Evolutionary conservation across 92 coral and sea anemone species (phyloP).

Genomic region (Actinostola sp.): DNA sequence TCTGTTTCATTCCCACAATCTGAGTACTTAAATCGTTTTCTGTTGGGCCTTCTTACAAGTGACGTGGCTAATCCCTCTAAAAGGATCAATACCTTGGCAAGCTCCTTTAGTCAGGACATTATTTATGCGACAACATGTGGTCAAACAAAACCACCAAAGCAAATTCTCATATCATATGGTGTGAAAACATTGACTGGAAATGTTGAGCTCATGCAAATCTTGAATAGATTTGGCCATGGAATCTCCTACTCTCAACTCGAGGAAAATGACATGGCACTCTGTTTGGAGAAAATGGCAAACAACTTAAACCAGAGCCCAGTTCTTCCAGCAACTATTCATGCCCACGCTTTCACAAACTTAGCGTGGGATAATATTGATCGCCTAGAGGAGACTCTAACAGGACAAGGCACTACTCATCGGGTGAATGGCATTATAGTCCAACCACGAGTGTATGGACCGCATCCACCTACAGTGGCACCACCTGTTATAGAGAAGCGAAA

Average conservation of each 20-base stretch:
- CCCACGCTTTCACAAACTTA: constrained; percentile 50
- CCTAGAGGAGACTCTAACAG: constrained; percentile 48
- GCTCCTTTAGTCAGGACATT: constrained; percentile 50
- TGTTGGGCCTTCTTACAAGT: constrained; percentile 40
- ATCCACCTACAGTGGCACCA: constrained; percentile 15
- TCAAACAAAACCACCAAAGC: constrained; percentile 51
- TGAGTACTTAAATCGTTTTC: constrained; percentile 30
- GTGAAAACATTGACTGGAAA: constrained; percentile 58
- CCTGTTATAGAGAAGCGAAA: constrained; percentile 39
- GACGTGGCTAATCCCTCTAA: constrained; percentile 31
- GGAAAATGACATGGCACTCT: constrained; percentile 52
- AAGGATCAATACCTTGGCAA: constrained; percentile 26
- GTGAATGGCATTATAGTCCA: constrained; percentile 58
- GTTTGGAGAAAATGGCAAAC: constrained; percentile 43
- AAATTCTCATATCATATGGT: constrained; percentile 51
- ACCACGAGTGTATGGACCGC: constrained; percentile 53
- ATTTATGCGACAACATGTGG: constrained; percentile 45
- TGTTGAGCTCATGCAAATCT: constrained; percentile 46
- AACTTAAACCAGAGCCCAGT: constrained; percentile 36
- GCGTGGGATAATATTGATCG: constrained; percentile 65
- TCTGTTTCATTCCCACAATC: constrained; percentile 40
- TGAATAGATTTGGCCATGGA: constrained; percentile 57
- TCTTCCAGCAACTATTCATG: constrained; percentile 48
- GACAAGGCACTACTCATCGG: constrained; percentile 52
- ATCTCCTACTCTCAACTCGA: constrained; percentile 53